Conservation (phyloP, 2,888 invertebrate species). For the Drosophila yooni region DNA sequence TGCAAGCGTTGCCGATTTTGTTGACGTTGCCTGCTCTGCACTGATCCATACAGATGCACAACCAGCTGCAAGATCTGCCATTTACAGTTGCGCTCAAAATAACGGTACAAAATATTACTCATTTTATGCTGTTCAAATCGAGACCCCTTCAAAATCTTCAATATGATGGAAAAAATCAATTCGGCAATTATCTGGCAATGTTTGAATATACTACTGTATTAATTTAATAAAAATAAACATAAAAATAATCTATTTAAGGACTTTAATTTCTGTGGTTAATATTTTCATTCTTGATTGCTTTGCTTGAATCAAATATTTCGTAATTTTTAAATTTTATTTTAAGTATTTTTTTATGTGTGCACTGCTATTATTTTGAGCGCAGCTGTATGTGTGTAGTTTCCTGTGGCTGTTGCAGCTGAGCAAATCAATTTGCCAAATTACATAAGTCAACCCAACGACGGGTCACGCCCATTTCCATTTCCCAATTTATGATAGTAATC, state of each 20-base stretch:
- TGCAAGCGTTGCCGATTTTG: conserved; percentile 28
- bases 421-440: conserved; percentile 59
- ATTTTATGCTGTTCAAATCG: background rate
- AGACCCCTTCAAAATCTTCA: background rate
- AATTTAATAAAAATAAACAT: background rate
- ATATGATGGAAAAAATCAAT: background rate
- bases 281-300: background rate
- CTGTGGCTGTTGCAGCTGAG: background rate
- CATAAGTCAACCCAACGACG: conserved; percentile 26
- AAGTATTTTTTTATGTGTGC: background rate
- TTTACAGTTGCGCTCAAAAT: background rate
- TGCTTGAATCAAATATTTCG: background rate
- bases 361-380: background rate
- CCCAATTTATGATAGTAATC: background rate
- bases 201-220: background rate
- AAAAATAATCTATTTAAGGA: background rate
- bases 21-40: conserved; percentile 10
- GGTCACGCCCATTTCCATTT: conserved; percentile 11
- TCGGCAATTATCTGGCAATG: background rate
- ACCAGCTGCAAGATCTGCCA: conserved; percentile 4
- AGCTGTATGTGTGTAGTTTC: background rate
- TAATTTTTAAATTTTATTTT: background rate
- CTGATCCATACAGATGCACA: conserved; percentile 2
- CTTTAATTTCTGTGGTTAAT: background rate
- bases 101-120: background rate